Evolutionary conservation across 1,140 invertebrate species (phyloP), one percentile per base, ranked within the genome.

Genomic region (Hycleus phaleratus): DNA sequence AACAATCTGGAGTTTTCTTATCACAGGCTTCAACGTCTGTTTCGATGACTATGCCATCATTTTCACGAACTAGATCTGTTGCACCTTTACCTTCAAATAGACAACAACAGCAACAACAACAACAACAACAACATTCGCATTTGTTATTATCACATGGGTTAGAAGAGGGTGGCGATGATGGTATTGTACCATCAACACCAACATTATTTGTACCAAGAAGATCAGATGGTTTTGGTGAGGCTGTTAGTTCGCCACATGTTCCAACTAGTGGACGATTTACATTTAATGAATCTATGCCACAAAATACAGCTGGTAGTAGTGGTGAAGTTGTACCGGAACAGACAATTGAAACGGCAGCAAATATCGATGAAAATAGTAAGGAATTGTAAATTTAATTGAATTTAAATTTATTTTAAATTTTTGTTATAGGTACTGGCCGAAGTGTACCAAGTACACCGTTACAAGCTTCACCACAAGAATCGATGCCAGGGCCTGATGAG

Each of bases 171-270:
- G 85, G 84, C 3, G 91, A 93, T 71, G 91, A 94, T 69, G 87
- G 71, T 50, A 93, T 93, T 62, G 91, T 95, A 9, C 92, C 92
- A 4, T 91, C 90, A 52, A 95, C 91, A 1, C 92, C 91, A 0
- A 94, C 91, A 0, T 73, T 94, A 1, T 91, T 88, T 68, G 84
- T 90, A 26, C 89, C 90, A 3, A 77, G 90, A 53, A 80, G 91
- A 64, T 86, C 81, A 48, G 92, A 95, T 73, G 91, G 90, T 38
- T 95, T 94, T 74, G 90, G 91, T 24, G 93, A 96, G 73, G 90
- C 91, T 52, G 88, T 94, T 7, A 94, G 91, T 73, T 95, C 92
- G 0, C 91, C 92, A 12, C 87, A 86, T 69, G 84, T 86, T 42
- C 82, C 84, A 10, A 70, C 70, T 18, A 75, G 75, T 45, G 80